These are phyloP conservation scores for Falco punctatus DNA, from an alignment of 2,113 vertebrate species.

Conservation along the genomic window DNA sequence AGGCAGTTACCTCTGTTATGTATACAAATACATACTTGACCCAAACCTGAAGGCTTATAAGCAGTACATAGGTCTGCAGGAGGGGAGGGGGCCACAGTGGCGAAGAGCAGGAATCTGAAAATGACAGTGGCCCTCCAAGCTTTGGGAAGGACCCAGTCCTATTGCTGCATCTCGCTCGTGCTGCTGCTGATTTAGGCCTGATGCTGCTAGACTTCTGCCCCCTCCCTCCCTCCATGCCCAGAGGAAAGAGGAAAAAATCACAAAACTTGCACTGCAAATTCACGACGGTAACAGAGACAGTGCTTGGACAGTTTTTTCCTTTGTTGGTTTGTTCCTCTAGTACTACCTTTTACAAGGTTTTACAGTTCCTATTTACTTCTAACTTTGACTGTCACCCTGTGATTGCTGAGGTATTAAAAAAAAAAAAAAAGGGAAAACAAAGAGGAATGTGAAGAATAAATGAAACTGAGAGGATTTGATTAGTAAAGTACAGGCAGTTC, in stretches of 20 bases:
- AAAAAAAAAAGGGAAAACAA: background rate
- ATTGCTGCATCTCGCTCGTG: background rate
- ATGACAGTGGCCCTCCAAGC: background rate
- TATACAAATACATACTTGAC: background rate
- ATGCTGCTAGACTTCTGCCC: background rate
- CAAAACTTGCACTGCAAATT: background rate
- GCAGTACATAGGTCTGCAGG: background rate
- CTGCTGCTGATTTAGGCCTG: background rate
- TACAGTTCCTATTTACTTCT: background rate
- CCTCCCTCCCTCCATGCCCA: rapidly evolving
- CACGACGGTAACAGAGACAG: rapidly evolving
- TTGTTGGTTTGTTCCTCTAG: background rate
- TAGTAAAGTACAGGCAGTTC: slow-evolving; percentile 66
- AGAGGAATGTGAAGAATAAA: slow-evolving; percentile 63
- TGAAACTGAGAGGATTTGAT: background rate
- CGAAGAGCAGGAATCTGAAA: background rate
- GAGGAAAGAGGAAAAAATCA: background rate
- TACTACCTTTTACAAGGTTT: background rate
- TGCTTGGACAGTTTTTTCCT: background rate
- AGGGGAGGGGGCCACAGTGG: background rate
- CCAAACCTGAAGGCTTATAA: background rate
- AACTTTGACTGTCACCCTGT: background rate
- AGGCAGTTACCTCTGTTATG: background rate
- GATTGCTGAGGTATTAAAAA: background rate
- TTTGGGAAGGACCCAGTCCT: background rate